Evolutionary conservation across 2,113 vertebrate species (phyloP).

Genomic region (Canis aureus): DNA sequence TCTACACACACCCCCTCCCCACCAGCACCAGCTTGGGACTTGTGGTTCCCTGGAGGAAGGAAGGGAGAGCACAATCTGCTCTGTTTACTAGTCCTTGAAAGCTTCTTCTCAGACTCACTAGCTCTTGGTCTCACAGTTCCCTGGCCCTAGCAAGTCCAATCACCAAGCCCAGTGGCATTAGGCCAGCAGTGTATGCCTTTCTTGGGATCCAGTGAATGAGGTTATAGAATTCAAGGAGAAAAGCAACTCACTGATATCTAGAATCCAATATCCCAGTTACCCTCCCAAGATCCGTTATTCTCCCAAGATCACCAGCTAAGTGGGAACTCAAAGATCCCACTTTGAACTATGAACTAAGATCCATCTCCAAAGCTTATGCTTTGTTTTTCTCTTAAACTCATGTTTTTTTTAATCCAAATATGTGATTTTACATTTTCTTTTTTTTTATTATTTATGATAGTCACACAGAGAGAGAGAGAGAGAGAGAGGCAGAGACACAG

Average conservation of each 20-base stretch:
- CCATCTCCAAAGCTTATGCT: not conserved
- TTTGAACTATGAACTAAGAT: not conserved
- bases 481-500: too few species aligned
- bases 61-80: not conserved
- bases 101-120: not conserved
- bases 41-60: not conserved
- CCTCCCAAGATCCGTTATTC: not conserved
- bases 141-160: not conserved
- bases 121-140: not conserved
- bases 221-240: not conserved
- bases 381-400: not conserved
- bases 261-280: not conserved
- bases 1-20: not conserved
- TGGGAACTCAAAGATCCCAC: not conserved
- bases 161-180: not conserved
- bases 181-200: rapidly evolving
- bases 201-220: not conserved
- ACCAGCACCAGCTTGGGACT: not conserved
- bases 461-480: too few species aligned
- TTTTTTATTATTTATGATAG: not conserved
- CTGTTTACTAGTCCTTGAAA: not conserved
- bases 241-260: not conserved
- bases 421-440: not conserved
- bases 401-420: not conserved
- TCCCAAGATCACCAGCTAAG: not conserved